Base-by-base conservation (phyloP, 2,113 vertebrate species). In the Pao palembangensis region DNA sequence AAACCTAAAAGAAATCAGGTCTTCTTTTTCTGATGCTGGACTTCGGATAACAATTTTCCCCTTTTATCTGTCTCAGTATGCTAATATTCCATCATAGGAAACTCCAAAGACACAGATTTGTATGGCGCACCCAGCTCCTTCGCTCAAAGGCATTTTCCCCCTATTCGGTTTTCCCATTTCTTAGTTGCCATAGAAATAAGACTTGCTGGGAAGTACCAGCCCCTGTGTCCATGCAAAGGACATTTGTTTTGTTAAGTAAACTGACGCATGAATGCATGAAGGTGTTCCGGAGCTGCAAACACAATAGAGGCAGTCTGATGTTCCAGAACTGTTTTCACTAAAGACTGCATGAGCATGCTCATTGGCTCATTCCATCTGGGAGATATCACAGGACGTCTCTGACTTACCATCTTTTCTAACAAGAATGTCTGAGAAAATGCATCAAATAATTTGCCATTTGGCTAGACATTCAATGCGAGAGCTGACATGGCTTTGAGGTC, bases 211-310 rank as follows among this genome's bases (percentile, higher is more conserved):
- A 84, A 79, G 70, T 57, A 61, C 58, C 55, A 54, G 57, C 49
- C 53, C 70, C 67, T 16, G 50, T 64, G 55, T 65, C 67, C 76
- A 88, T 88, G 85, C 85, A 87, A 88, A 88, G 65, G 62, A 69
- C 21, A 85, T 85, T 85, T 79, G 78, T 66, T 88, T 88, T 80
- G 79, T 77, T 75, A 64, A 51, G 50, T 76, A 81, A 86, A 87
- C 82, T 85, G 80, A 86, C 83, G 17, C 51, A 34, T 11, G 34
- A 38, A 64, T 44, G 42, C 52, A 63, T 67, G 67, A 61, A 80
- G 68, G 64, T 61, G 43, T 17, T 44, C 11, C 13, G 20, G 44
- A 18, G 20, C 49, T 43, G 3, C 28, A 17, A 44, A 51, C 25
- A 61, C 18, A 70, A 49, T 68, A 51, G 64, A 23, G 8, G 34